A percentile compares a stretch with the other conserved stretches of the same genome.
These are phyloP conservation scores for Nemotelus nigrinus DNA, from an alignment of 2,888 invertebrate genomes.

Conservation along the genomic window DNA sequence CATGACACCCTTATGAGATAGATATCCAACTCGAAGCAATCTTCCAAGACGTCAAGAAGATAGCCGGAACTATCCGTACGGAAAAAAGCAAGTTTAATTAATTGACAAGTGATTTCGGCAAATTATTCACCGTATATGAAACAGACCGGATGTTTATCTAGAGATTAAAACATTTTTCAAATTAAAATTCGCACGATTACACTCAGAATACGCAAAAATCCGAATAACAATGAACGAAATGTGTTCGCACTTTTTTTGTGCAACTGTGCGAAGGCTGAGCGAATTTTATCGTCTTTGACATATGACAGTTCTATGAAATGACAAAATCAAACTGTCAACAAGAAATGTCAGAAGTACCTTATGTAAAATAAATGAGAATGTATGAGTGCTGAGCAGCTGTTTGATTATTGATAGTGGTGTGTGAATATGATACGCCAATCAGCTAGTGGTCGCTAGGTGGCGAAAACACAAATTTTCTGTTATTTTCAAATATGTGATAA, in stretches of 20 bases:
- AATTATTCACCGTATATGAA: background rate
- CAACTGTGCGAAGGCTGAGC: constrained; percentile 38
- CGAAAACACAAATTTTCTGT: too few relatives aligned
- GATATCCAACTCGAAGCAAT: too few relatives aligned
- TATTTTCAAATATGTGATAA: too few relatives aligned
- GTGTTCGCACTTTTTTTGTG: constrained; percentile 43
- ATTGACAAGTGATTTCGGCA: constrained; percentile 20
- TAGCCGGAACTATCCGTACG: too few relatives aligned
- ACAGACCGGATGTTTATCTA: background rate
- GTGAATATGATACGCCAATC: background rate
- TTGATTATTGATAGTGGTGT: background rate
- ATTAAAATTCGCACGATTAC: constrained; percentile 21
- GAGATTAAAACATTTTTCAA: constrained; percentile 24
- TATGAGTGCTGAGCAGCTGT: constrained; percentile 5
- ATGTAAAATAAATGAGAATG: background rate
- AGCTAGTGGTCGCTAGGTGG: background rate
- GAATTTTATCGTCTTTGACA: constrained; percentile 16
- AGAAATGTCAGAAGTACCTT: background rate
- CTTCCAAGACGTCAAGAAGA: too few relatives aligned
- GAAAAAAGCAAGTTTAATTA: background rate
- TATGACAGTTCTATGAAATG: constrained; percentile 15
- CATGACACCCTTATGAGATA: too few relatives aligned
- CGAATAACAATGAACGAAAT: constrained; percentile 18
- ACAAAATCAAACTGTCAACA: constrained; percentile 6
- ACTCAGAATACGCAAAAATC: constrained; percentile 29